A percentile compares a stretch with the other conserved stretches of the same genome.
These are phyloP conservation scores for Cyclargus thomasi DNA, from an alignment of 1,140 invertebrate genomes.

Conservation along the genomic window DNA sequence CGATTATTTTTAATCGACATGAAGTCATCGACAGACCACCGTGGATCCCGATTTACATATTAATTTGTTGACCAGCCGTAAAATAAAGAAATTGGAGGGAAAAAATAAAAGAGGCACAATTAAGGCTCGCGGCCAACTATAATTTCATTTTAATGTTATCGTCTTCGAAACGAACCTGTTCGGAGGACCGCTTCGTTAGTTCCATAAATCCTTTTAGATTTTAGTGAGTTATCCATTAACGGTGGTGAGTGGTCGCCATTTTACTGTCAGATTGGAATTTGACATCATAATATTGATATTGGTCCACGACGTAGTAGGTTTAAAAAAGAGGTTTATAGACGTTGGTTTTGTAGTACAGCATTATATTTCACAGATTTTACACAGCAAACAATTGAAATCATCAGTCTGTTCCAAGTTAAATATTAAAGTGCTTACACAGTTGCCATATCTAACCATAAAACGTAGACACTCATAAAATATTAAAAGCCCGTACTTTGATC, in stretches of 20 bases:
- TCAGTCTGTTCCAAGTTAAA: too few relatives aligned
- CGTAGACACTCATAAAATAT: conserved; percentile 18
- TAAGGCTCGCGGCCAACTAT: conserved; percentile 50
- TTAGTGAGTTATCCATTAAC: conserved; percentile 10
- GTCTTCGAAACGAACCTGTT: conserved; percentile 38
- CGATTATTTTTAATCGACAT: conserved; percentile 55
- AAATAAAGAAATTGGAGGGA: conserved; percentile 71
- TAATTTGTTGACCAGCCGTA: conserved; percentile 67
- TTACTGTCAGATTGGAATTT: neutral
- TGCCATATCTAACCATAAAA: conserved; percentile 1
- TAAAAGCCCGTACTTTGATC: conserved; percentile 12
- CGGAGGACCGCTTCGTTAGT: conserved; percentile 44
- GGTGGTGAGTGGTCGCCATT: conserved; percentile 4
- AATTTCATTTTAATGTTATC: conserved; percentile 63
- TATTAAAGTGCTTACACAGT: neutral
- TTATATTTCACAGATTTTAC: neutral
- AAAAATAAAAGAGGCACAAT: conserved; percentile 55
- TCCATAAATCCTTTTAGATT: conserved; percentile 22
- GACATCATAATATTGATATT: neutral
- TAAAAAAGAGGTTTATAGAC: neutral
- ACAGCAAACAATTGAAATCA: too few relatives aligned
- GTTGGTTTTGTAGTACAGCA: neutral
- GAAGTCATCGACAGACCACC: conserved; percentile 62
- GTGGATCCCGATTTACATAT: conserved; percentile 62
- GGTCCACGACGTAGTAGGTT: neutral